Evolutionary conservation across 2,888 invertebrate species (phyloP).

Genomic region (Drosophila neonasuta): DNA sequence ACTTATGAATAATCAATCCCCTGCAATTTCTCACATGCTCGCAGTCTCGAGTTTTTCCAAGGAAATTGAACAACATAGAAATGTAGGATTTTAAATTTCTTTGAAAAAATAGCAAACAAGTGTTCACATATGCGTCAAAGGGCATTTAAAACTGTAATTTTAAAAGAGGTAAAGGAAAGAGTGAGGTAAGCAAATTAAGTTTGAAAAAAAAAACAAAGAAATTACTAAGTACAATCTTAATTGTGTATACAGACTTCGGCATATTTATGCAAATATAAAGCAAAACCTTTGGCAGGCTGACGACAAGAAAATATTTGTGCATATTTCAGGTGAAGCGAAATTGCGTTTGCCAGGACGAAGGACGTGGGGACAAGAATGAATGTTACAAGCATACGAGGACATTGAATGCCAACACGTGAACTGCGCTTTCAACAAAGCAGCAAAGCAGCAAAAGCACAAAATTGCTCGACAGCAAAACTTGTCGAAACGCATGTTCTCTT

Average conservation of each 20-base stretch:
- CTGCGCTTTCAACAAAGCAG: conserved; percentile 14
- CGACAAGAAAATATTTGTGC: conserved; percentile 55
- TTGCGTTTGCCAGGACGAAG: conserved; percentile 24
- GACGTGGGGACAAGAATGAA: background rate
- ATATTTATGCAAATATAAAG: conserved; percentile 70
- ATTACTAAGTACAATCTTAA: conserved; percentile 53
- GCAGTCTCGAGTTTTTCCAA: conserved; percentile 2
- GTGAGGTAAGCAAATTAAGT: conserved; percentile 14
- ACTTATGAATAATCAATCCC: background rate
- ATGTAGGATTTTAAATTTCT: conserved; percentile 12
- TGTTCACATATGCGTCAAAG: conserved; percentile 1
- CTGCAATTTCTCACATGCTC: background rate
- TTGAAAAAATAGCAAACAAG: conserved; percentile 3
- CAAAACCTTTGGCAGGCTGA: conserved; percentile 40
- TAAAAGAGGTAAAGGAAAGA: background rate
- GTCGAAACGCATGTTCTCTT: conserved; percentile 68
- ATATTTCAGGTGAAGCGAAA: conserved; percentile 33
- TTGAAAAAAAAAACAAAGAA: conserved; percentile 1
- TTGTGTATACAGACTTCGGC: conserved; percentile 42
- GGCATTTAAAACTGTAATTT: conserved; percentile 12
- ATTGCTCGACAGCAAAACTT: conserved; percentile 71
- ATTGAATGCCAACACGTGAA: conserved; percentile 69
- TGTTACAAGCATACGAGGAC: background rate
- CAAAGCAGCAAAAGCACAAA: conserved; percentile 36
- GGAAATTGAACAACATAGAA: conserved; percentile 12